Percentiles rank a stretch among this genome's conserved stretches.
Evolutionary conservation across 2,113 vertebrate genomes (phyloP).

Genomic region (Phoenicopterus ruber): DNA sequence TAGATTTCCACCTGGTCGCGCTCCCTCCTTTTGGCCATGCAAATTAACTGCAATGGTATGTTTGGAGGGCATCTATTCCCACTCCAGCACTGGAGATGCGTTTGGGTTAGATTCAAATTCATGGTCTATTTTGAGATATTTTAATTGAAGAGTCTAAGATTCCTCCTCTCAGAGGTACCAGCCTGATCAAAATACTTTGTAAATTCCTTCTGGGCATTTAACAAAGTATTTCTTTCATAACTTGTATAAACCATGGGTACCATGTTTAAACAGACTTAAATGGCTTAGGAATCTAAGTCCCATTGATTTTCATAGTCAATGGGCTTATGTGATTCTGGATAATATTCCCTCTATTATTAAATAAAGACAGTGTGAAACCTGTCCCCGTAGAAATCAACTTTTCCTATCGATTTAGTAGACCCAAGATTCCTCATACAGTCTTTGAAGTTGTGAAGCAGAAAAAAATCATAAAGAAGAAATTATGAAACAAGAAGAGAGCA

Average conservation of each 20-base stretch:
- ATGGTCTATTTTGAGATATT: constrained; percentile 32
- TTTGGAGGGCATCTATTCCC: constrained; percentile 25
- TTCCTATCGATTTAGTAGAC: not conserved
- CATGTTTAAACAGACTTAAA: constrained; percentile 36
- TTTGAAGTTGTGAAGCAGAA: not conserved
- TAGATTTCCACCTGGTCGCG: not conserved
- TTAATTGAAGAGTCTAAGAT: constrained; percentile 37
- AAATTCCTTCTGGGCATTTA: constrained; percentile 34
- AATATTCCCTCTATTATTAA: constrained; percentile 23
- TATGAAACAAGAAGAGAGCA: not conserved
- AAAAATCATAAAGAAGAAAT: not conserved
- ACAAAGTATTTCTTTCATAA: not conserved
- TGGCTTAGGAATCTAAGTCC: not conserved
- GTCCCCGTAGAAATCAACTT: constrained; percentile 26
- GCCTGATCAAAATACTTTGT: constrained; percentile 11
- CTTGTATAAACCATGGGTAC: not conserved
- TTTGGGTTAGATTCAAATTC: constrained; percentile 26
- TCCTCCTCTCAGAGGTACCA: constrained; percentile 20
- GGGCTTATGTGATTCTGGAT: not conserved
- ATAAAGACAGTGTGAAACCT: not conserved
- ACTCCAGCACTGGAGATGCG: not conserved
- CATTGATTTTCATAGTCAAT: constrained; percentile 36
- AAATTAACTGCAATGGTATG: not conserved
- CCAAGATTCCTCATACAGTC: not conserved
- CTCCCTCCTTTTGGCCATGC: not conserved